phyloP scores from a whole-genome alignment of 2,113 vertebrate genomes.

The Pygoscelis adeliae region DNA sequence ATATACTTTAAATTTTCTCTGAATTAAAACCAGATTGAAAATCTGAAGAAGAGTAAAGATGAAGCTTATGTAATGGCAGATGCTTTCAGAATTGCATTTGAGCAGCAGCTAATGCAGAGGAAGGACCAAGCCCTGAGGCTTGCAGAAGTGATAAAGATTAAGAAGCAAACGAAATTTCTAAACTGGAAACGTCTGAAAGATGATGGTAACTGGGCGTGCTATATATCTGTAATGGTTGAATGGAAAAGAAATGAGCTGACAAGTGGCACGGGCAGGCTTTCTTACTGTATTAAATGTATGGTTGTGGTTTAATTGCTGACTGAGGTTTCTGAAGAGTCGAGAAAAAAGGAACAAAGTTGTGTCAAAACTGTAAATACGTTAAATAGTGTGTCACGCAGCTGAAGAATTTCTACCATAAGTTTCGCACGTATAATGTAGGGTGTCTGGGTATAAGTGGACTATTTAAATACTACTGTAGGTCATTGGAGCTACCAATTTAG shows the following conservation, averaged over 20 bases:
- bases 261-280: background rate
- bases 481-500: background rate
- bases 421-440: background rate
- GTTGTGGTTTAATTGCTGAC: background rate
- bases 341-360: background rate
- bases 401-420: background rate
- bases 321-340: background rate
- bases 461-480: background rate
- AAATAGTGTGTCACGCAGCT: background rate
- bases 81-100: constrained; percentile 92
- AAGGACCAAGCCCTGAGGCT: constrained; percentile 83
- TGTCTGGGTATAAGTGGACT: background rate
- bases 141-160: constrained; percentile 72
- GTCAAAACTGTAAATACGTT: background rate
- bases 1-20: background rate
- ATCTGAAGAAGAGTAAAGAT: constrained; percentile 81
- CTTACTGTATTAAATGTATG: background rate
- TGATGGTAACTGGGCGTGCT: constrained; percentile 41
- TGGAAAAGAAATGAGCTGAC: background rate
- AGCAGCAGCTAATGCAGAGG: constrained; percentile 88
- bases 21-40: constrained; percentile 76
- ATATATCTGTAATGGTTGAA: background rate
- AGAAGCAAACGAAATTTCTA: constrained; percentile 59
- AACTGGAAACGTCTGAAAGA: constrained; percentile 73
- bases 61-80: constrained; percentile 88